Percentiles rank a stretch among this genome's conserved stretches.
phyloP scores from a whole-genome alignment of 2,797 vertebrate species.

The Sternarchorhynchus goeldii region DNA sequence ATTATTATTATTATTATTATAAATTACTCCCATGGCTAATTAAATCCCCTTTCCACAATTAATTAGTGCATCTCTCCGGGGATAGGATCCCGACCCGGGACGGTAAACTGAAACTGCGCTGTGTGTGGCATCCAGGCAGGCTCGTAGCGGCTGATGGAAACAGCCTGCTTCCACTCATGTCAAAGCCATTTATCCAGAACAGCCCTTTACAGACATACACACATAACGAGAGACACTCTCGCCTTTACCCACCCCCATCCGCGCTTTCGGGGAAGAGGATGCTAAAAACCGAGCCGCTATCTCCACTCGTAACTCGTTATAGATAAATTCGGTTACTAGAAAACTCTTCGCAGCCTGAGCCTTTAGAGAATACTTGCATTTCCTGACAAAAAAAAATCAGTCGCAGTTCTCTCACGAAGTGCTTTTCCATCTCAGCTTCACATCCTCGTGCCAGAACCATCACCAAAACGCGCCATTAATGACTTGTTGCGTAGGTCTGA shows the following conservation, averaged over 20 bases:
- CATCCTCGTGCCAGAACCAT: slow-evolving; percentile 27
- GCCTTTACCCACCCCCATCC: slow-evolving; percentile 29
- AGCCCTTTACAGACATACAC: slow-evolving; percentile 68
- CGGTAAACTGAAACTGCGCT: slow-evolving; percentile 92
- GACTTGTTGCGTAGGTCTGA: slow-evolving; percentile 38
- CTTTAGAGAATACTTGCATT: not conserved
- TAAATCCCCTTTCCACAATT: slow-evolving; percentile 82
- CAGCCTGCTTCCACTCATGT: slow-evolving; percentile 95
- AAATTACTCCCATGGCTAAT: slow-evolving; percentile 64
- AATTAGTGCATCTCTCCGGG: slow-evolving; percentile 79
- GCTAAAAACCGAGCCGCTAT: slow-evolving; percentile 11
- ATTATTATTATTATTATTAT: slow-evolving; percentile 13
- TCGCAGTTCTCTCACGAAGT: slow-evolving; percentile 4
- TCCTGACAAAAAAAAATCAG: not conserved
- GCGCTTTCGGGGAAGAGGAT: slow-evolving; percentile 20
- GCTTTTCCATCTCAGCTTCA: slow-evolving; percentile 1
- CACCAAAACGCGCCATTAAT: slow-evolving; percentile 47
- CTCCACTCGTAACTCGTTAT: not conserved
- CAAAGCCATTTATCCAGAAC: slow-evolving; percentile 87
- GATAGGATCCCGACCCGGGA: slow-evolving; percentile 81
- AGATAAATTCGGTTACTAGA: too few species aligned
- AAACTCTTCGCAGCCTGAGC: not conserved
- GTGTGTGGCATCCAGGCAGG: slow-evolving; percentile 92
- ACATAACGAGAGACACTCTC: slow-evolving; percentile 59
- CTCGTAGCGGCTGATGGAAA: slow-evolving; percentile 90